Evolutionary conservation across 2,888 invertebrate species (phyloP).

Genomic region (Xanthorhoe spadicearia): DNA sequence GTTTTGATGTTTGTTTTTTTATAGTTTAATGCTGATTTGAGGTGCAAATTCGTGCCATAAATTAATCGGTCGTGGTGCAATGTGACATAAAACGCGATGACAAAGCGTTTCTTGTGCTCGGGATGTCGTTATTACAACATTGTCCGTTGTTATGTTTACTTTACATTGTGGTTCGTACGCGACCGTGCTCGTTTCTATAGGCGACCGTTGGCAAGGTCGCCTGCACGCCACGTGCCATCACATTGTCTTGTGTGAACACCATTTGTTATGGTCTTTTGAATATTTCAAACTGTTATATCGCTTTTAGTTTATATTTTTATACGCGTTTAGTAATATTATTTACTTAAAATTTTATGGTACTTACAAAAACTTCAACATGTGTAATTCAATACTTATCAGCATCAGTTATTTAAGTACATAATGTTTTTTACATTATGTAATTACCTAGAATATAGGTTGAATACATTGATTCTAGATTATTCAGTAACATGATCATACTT

Average conservation of each 20-base stretch:
- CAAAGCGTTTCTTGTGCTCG: conserved; percentile 55
- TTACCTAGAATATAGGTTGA: no score
- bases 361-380: background rate
- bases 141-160: conserved; percentile 57
- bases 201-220: conserved; percentile 64
- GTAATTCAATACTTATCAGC: background rate
- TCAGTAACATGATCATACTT: no score
- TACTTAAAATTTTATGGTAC: background rate
- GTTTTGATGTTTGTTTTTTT: conserved; percentile 11
- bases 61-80: conserved; percentile 31
- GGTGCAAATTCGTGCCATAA: conserved; percentile 24
- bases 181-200: conserved; percentile 53
- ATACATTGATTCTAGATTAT: no score
- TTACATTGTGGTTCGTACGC: conserved; percentile 54
- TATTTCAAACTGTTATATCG: conserved; percentile 14
- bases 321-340: background rate
- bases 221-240: conserved; percentile 64
- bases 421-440: no score
- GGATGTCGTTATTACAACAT: conserved; percentile 49
- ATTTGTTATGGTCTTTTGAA: conserved; percentile 43
- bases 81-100: conserved; percentile 48
- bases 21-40: conserved; percentile 8
- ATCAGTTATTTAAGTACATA: background rate
- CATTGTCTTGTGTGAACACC: conserved; percentile 55
- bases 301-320: background rate